Evolutionary conservation across 2,797 vertebrate species (phyloP), one percentile per base, ranked within the genome.

Genomic region (Danio jaintianensis): DNA sequence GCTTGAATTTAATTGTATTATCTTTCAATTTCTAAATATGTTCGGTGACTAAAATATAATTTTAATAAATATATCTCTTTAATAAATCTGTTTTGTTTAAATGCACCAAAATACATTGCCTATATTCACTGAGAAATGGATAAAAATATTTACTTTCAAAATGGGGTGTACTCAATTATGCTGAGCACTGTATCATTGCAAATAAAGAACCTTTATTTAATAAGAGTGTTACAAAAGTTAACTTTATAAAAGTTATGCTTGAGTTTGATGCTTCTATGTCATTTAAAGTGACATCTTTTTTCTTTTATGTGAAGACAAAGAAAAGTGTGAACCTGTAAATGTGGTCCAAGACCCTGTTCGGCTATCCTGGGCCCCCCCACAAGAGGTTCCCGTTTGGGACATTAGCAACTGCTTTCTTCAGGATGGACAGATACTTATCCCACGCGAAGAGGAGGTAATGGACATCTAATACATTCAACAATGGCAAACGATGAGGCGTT

Each of bases 331-430:
- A 12, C 1, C 61, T 56, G 64, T 82, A 3, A 15, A 82, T 52
- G 43, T 62, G 4, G 42, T 7, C 6, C 29, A 78, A 52, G 92
- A 94, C 12, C 76, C 90, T n/a, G 76, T 85, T 42, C 87, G 87
- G 0, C 86, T 89, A 0, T 90, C 89, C 0, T 90, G 93, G 91
- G 88, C 80, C 0, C 94, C 93, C 0, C 84, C 87, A 10, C 93
- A 94, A 1, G 92, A 96, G 0, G 90, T 93, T 38, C 94, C 93
- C 0, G 81, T 98, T 40, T 98, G 96, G 97, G 96, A 97, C 80
- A 95, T 98, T 2, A 93, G 89, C 85, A 93, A 88, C 86, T 97
- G 97, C 78, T 73, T 90, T 0, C 90, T 98, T 45, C 90, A 95
- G 10, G 95, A 98, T 2, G 95, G 96, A 20, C 95, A 93, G 59